Conservation (phyloP, 1,140 invertebrate species). For the Leptopilina clavipes region DNA sequence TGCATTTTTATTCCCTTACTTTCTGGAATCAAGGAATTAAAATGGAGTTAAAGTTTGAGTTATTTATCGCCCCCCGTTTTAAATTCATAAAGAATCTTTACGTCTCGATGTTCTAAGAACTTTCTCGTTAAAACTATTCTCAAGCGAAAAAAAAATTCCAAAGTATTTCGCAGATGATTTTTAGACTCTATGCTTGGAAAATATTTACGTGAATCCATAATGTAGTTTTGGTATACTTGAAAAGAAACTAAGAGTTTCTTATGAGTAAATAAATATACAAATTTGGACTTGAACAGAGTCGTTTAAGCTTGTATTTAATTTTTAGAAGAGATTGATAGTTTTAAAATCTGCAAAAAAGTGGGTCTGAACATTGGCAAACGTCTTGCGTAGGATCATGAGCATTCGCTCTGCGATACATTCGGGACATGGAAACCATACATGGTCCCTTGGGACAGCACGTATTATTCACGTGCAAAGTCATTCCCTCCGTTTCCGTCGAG, state of each 20-base stretch:
- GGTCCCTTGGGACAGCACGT: slow-evolving; percentile 52
- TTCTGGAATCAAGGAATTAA: slow-evolving; percentile 14
- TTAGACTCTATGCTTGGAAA: too few species aligned
- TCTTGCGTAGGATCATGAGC: slow-evolving; percentile 13
- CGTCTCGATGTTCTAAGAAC: neutral
- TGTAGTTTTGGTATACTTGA: too few species aligned
- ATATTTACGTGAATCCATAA: too few species aligned
- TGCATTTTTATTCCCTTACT: slow-evolving; percentile 24
- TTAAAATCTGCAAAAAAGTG: neutral
- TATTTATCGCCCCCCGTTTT: neutral
- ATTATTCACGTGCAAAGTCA: slow-evolving; percentile 71
- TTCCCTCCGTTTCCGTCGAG: slow-evolving; percentile 39
- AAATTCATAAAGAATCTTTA: neutral
- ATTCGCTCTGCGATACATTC: slow-evolving; percentile 38
- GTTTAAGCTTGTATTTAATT: neutral
- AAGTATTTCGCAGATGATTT: too few species aligned
- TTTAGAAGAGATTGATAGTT: neutral
- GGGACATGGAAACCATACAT: slow-evolving; percentile 41
- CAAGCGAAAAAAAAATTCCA: neutral
- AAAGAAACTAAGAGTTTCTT: too few species aligned
- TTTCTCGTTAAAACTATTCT: neutral
- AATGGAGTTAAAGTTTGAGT: slow-evolving; percentile 26
- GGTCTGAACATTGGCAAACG: neutral
- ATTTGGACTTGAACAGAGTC: too few species aligned
- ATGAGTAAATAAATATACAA: too few species aligned